phyloP scores from a whole-genome alignment of 2,113 vertebrate genomes.

The Gobio gobio region DNA sequence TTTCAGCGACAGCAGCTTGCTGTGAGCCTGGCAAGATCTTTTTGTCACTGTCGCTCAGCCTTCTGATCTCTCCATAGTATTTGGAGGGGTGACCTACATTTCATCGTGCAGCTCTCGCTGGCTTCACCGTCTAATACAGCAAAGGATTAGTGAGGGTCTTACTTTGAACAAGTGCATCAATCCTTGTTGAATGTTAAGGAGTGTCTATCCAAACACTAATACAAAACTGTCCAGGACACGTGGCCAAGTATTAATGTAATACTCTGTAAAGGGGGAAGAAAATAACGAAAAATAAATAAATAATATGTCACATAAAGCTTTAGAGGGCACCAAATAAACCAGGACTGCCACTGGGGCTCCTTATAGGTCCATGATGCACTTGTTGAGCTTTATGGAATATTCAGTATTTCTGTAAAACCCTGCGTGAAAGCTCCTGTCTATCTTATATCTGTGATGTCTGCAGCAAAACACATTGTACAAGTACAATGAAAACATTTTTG shows the following conservation, averaged over 20 bases:
- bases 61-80: constrained; percentile 45
- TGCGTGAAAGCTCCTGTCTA: background rate
- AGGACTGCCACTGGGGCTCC: too few species aligned
- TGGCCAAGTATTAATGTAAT: background rate
- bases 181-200: constrained; percentile 35
- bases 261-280: background rate
- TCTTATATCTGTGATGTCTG: background rate
- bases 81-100: constrained; percentile 54
- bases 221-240: constrained; percentile 17
- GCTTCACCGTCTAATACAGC: constrained; percentile 53
- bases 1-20: constrained; percentile 27
- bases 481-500: background rate
- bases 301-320: background rate
- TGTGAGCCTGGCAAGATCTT: constrained; percentile 21
- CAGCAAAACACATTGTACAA: background rate
- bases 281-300: background rate
- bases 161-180: constrained; percentile 30
- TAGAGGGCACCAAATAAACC: background rate
- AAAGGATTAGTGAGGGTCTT: constrained; percentile 56
- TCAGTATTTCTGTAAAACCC: too few species aligned
- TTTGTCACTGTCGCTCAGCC: constrained; percentile 40
- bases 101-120: constrained; percentile 24
- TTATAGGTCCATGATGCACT: too few species aligned
- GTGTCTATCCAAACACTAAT: constrained; percentile 22
- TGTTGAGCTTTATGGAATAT: too few species aligned